Conservation (phyloP, 2,113 vertebrate species). For the Mirza zaza region DNA sequence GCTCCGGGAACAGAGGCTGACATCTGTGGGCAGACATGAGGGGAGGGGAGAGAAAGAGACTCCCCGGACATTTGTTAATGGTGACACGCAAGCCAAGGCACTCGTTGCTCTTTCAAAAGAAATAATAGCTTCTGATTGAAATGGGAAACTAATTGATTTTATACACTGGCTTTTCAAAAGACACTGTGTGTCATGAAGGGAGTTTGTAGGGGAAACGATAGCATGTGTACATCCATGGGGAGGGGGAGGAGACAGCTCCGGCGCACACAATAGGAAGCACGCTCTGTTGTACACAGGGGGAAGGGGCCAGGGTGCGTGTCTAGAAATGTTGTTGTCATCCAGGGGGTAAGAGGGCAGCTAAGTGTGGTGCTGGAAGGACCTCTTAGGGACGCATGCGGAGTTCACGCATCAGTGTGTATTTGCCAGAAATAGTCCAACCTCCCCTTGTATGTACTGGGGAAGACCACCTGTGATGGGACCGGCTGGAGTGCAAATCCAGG, state of each 20-base stretch:
- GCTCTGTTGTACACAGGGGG: neutral
- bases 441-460: fast-evolving
- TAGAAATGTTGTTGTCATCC: neutral
- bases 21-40: neutral
- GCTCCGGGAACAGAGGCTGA: neutral
- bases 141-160: conserved; percentile 69
- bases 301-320: neutral
- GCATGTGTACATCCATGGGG: neutral
- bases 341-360: neutral
- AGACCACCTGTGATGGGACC: neutral
- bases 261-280: fast-evolving
- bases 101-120: conserved; percentile 46
- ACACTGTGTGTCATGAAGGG: neutral
- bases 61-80: neutral
- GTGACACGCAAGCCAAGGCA: neutral
- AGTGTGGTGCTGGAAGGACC: neutral
- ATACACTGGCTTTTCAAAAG: conserved; percentile 25
- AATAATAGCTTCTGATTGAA: conserved; percentile 73
- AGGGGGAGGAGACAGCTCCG: neutral
- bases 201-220: neutral
- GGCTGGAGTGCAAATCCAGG: neutral
- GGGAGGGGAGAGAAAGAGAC: neutral
- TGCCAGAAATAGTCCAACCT: neutral
- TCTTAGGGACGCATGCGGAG: neutral
- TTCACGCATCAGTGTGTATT: neutral